Evolutionary conservation across 1,140 invertebrate species (phyloP).

Genomic region (Conus ventricosus): DNA sequence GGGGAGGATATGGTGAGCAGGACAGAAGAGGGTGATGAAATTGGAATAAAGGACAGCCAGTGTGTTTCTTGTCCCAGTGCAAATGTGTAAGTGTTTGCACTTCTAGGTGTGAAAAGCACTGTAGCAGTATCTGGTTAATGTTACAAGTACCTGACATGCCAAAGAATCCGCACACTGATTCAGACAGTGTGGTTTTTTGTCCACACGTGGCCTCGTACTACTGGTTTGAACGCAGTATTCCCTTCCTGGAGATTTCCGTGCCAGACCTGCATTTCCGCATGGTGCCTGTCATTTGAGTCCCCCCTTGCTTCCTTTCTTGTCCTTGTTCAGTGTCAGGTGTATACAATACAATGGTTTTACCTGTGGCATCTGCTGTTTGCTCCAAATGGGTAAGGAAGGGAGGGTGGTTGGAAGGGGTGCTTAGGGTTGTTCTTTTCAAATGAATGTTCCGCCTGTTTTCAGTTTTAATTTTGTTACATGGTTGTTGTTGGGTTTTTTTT

Average conservation of each 20-base stretch:
- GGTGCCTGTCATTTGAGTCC: slow-evolving; percentile 74
- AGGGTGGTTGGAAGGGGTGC: background rate
- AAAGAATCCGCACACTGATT: background rate
- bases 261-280: slow-evolving; percentile 79
- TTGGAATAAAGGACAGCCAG: no score
- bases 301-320: background rate
- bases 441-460: no score
- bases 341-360: background rate
- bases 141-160: no score
- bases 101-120: no score
- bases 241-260: slow-evolving; percentile 55
- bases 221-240: slow-evolving; percentile 73
- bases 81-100: no score
- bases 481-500: no score
- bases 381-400: background rate
- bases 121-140: no score
- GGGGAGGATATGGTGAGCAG: no score
- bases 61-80: no score
- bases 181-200: background rate
- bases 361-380: background rate
- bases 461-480: no score
- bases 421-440: no score
- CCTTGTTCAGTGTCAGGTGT: background rate
- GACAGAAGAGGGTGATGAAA: no score
- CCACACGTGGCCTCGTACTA: slow-evolving; percentile 71